Evolutionary conservation across 2,888 invertebrate genomes (phyloP).

Genomic region (Fissipunctia ypsillon): DNA sequence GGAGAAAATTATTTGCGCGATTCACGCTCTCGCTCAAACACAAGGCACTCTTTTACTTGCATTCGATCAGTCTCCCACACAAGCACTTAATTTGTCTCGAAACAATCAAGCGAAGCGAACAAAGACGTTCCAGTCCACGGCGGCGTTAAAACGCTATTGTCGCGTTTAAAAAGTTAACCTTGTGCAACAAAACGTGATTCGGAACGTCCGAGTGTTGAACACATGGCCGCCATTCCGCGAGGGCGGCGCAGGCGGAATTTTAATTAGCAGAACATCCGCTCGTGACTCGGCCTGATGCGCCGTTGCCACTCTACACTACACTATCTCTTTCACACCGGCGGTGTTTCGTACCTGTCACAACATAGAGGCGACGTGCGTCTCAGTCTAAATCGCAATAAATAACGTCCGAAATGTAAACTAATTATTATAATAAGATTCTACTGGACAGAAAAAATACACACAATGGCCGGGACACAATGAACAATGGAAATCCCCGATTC

Average conservation of each 20-base stretch:
- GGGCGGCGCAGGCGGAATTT: conserved; percentile 91
- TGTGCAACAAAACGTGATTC: conserved; percentile 89
- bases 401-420: conserved; percentile 73
- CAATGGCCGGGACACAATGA: conserved; percentile 75
- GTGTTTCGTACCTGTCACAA: conserved; percentile 73
- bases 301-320: conserved; percentile 84
- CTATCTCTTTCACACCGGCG: conserved; percentile 80
- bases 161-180: conserved; percentile 86
- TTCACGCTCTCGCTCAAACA: conserved; percentile 77
- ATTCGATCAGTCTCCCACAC: conserved; percentile 84
- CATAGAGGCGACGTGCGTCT: conserved; percentile 65
- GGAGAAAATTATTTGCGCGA: conserved; percentile 81
- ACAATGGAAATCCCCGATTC: conserved; percentile 83
- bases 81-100: conserved; percentile 77
- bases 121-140: conserved; percentile 75
- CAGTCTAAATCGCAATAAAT: conserved; percentile 70
- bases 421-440: conserved; percentile 76
- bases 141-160: conserved; percentile 79
- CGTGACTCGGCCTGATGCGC: conserved; percentile 86
- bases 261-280: conserved; percentile 91
- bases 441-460: conserved; percentile 69
- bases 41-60: conserved; percentile 77
- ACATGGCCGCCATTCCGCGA: conserved; percentile 91
- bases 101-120: conserved; percentile 79
- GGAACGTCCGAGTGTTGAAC: conserved; percentile 88